Base-by-base conservation (phyloP, 2,797 vertebrate species). In the Orestias chungarensis region DNA sequence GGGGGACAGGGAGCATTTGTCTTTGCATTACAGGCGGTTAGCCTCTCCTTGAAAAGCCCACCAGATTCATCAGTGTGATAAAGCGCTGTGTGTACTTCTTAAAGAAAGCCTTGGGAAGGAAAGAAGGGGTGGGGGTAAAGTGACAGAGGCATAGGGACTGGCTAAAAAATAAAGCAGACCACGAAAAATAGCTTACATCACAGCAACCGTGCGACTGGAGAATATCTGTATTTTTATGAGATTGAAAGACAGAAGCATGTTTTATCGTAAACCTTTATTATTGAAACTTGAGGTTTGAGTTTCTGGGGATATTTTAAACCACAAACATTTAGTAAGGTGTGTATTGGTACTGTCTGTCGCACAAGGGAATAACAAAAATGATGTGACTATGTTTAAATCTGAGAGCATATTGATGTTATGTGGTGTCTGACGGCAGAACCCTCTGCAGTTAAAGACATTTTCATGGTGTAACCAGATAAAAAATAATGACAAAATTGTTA, bases 21-120 rank as follows among this genome's bases (percentile, higher is more conserved):
- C 92, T 93, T 89, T 87, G 88, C 89, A 88, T 92, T 91, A 91
- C 79, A 40, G 87, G 84, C 86, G 81, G 90, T 88, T 85, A 61
- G 85, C 80, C 81, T 94, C 91, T 94, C 93, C 94, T 94, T 94
- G 93, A 93, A 88, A 90, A 88, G 78, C 83, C 78, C 69, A 85
- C 90, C 83, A 90, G 90, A 94, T 94, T 92, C 91, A 93, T 95
- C 94, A 94, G 83, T 31, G 85, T 94, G 94, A 95, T 93, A 85
- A 91, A 95, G 89, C 83, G 81, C 74, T 72, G 79, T 75, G 68
- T 85, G 79, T 57, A 59, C 82, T 83, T 73, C 80, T 88, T 79
- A 86, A 86, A 90, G 76, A 81, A 90, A 90, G 82, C 91, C 91
- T 91, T 90, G 83, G 83, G 70, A 89, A 55, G 44, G 25, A 52